Percentiles rank a stretch among this genome's conserved stretches.
These are phyloP conservation scores for Charanyca ferruginea DNA, from an alignment of 2,888 invertebrate species.

Conservation along the genomic window DNA sequence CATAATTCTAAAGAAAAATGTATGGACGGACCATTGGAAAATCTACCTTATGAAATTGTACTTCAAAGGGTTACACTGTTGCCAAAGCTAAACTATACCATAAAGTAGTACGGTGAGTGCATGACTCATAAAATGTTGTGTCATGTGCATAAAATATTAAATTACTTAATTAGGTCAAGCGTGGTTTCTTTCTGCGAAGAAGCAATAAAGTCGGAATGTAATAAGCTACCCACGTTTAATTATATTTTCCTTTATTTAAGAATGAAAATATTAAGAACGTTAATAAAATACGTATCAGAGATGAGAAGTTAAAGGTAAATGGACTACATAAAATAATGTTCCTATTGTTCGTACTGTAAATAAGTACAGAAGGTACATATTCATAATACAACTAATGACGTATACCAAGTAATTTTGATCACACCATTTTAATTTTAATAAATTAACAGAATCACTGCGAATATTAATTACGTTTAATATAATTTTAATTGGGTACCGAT, in stretches of 20 bases:
- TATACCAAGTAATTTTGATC: constrained; percentile 7
- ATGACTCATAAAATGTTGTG: constrained; percentile 64
- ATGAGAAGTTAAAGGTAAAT: background rate
- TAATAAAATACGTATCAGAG: background rate
- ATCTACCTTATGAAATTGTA: background rate
- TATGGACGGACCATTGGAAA: too few relatives aligned
- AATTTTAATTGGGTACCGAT: constrained; percentile 5
- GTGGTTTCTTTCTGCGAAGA: constrained; percentile 63
- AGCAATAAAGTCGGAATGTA: constrained; percentile 31
- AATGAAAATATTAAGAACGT: background rate
- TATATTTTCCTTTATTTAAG: background rate
- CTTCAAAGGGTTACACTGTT: background rate
- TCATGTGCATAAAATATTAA: constrained; percentile 64
- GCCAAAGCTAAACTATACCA: constrained; percentile 14
- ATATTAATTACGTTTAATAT: constrained; percentile 29
- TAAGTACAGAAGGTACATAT: background rate
- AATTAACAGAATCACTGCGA: background rate
- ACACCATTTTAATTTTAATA: constrained; percentile 28
- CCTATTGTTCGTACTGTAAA: too few relatives aligned
- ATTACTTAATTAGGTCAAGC: constrained; percentile 60
- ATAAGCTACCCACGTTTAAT: background rate
- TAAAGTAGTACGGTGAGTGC: constrained; percentile 12
- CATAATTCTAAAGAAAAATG: too few relatives aligned
- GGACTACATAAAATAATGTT: background rate
- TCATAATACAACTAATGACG: background rate